phyloP scores from a whole-genome alignment of 1,140 invertebrate species.

The Globodera ellingtonae region DNA sequence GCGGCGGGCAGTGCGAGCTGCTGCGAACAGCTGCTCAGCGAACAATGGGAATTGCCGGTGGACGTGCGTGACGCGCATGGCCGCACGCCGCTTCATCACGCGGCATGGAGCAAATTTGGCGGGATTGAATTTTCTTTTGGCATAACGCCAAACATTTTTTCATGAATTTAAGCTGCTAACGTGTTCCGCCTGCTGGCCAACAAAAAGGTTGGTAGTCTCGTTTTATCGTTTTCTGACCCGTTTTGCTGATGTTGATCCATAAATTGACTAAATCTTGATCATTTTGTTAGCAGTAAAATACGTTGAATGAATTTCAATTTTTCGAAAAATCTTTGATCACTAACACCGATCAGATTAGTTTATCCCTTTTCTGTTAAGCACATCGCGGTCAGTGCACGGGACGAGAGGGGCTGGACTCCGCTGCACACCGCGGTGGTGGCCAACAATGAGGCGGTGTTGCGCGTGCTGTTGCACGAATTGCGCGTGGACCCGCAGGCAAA shows the following conservation, averaged over 20 bases:
- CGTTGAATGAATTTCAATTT: too few species aligned
- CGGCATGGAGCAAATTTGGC: conserved; percentile 23
- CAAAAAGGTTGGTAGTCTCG: conserved; percentile 31
- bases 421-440: conserved; percentile 50
- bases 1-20: conserved; percentile 34
- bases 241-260: too few species aligned
- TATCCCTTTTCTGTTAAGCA: background rate
- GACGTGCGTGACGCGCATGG: conserved; percentile 38
- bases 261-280: too few species aligned
- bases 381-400: conserved; percentile 30
- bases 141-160: conserved; percentile 30
- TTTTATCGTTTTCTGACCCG: too few species aligned
- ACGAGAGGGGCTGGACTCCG: conserved; percentile 48
- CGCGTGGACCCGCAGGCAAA: conserved; percentile 14
- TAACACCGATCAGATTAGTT: too few species aligned
- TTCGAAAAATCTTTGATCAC: too few species aligned
- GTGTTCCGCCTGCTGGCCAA: conserved; percentile 41
- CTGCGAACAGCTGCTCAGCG: conserved; percentile 36
- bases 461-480: conserved; percentile 34
- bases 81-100: conserved; percentile 52
- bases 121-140: background rate
- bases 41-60: conserved; percentile 40
- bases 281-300: too few species aligned
- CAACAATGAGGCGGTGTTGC: conserved; percentile 24
- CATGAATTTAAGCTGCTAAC: conserved; percentile 38